Evolutionary conservation across 2,797 vertebrate species (phyloP).

Genomic region (Bryconaethiops microstoma): DNA sequence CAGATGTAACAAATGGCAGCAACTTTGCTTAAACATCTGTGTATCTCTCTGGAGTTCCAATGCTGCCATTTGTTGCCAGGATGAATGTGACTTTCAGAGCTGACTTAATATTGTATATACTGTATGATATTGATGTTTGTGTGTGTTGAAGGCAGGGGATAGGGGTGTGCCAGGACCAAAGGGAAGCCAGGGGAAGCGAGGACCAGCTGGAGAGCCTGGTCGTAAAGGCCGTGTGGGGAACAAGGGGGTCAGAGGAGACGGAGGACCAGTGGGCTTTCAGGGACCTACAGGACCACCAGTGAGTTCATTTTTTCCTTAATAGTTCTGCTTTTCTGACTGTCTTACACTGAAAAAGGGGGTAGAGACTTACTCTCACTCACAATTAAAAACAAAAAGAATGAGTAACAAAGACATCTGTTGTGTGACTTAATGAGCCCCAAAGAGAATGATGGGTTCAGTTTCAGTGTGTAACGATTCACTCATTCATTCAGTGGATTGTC

Average conservation of each 20-base stretch:
- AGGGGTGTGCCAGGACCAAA: conserved; percentile 70
- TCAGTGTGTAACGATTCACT: neutral
- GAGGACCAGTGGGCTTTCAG: conserved; percentile 73
- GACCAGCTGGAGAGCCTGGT: conserved; percentile 73
- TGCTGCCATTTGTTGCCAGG: conserved; percentile 21
- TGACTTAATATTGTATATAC: conserved; percentile 28
- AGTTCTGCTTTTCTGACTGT: neutral
- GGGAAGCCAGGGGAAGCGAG: conserved; percentile 74
- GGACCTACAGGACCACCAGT: conserved; percentile 77
- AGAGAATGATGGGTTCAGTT: neutral
- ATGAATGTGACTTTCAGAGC: conserved; percentile 1
- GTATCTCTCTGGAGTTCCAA: neutral
- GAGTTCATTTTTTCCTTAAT: conserved; percentile 56
- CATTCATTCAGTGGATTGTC: neutral
- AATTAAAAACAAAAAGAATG: neutral
- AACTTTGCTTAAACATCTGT: conserved; percentile 9
- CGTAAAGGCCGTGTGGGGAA: conserved; percentile 70
- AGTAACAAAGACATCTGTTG: neutral
- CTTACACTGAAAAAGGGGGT: neutral
- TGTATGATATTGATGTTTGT: conserved; percentile 29
- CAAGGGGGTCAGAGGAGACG: conserved; percentile 76
- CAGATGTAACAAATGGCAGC: conserved; percentile 7
- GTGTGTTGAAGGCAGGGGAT: conserved; percentile 72
- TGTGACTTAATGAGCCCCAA: neutral
- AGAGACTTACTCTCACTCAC: neutral